These are phyloP conservation scores for Nebria brevicollis DNA, from an alignment of 2,888 invertebrate genomes.

Conservation along the genomic window DNA sequence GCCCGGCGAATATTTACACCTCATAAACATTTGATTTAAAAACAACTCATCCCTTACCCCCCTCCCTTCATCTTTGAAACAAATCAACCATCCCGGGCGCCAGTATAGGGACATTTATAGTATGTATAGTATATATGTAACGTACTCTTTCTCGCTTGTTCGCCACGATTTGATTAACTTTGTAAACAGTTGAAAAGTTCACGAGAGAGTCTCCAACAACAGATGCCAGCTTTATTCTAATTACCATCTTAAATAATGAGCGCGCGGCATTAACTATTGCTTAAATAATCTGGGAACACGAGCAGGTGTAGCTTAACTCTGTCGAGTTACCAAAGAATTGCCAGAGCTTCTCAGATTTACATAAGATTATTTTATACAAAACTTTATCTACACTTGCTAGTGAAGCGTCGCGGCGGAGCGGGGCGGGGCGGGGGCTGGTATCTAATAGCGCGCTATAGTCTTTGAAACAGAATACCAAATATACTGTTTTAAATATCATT, in stretches of 20 bases:
- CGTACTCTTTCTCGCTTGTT: neutral
- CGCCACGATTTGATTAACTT: neutral
- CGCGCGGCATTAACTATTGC: constrained; percentile 65
- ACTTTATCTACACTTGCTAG: neutral
- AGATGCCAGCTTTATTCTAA: constrained; percentile 52
- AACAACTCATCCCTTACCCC: neutral
- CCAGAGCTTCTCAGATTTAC: constrained; percentile 58
- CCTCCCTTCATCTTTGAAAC: neutral
- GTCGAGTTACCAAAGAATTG: constrained; percentile 52
- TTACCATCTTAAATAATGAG: constrained; percentile 63
- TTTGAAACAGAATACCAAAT: neutral
- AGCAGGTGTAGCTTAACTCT: constrained; percentile 58
- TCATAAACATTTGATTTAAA: neutral
- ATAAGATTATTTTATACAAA: constrained; percentile 62
- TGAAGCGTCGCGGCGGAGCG: neutral
- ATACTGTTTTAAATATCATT: neutral
- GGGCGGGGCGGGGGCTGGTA: neutral
- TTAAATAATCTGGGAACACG: constrained; percentile 65
- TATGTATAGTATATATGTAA: neutral
- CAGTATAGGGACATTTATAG: neutral
- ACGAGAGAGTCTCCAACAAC: neutral
- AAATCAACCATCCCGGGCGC: neutral
- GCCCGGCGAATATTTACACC: neutral
- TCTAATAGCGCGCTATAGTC: neutral
- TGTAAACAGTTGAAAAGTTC: neutral